Evolutionary conservation across 2,888 invertebrate genomes (phyloP).

Genomic region (Drosophila setosimentum): DNA sequence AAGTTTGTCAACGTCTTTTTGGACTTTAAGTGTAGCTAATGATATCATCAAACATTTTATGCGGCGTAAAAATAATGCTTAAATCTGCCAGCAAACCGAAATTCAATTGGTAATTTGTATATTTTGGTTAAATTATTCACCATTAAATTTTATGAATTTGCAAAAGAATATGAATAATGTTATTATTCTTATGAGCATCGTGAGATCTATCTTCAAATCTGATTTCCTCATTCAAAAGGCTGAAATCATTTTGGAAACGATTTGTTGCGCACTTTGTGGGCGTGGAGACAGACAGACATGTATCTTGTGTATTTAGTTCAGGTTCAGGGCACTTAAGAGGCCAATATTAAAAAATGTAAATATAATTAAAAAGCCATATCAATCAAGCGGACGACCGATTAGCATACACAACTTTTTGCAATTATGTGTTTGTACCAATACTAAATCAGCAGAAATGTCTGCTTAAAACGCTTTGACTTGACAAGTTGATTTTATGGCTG

Average conservation of each 20-base stretch:
- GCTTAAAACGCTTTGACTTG: slow-evolving; percentile 61
- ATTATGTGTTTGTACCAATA: slow-evolving; percentile 67
- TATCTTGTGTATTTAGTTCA: slow-evolving; percentile 27
- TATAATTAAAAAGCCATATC: slow-evolving; percentile 68
- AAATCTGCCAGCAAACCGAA: neutral
- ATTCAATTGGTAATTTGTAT: slow-evolving; percentile 8
- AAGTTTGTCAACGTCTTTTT: neutral
- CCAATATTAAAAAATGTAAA: slow-evolving; percentile 70
- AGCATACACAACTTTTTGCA: slow-evolving; percentile 78
- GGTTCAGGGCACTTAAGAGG: slow-evolving; percentile 57
- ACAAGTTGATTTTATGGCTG: slow-evolving; percentile 64
- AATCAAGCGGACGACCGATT: slow-evolving; percentile 68
- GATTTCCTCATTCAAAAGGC: slow-evolving; percentile 46
- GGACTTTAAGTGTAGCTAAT: slow-evolving; percentile 8
- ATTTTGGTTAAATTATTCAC: slow-evolving; percentile 11
- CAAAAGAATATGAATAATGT: slow-evolving; percentile 17
- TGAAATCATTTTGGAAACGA: neutral
- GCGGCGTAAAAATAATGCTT: neutral
- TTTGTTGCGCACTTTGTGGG: slow-evolving; percentile 1
- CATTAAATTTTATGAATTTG: slow-evolving; percentile 50
- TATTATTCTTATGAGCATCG: slow-evolving; percentile 17
- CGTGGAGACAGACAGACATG: neutral
- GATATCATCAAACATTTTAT: slow-evolving; percentile 17
- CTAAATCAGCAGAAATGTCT: slow-evolving; percentile 78
- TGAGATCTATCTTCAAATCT: slow-evolving; percentile 12